phyloP scores from a whole-genome alignment of 2,797 vertebrate genomes.

The Acestrorhynchus altus region DNA sequence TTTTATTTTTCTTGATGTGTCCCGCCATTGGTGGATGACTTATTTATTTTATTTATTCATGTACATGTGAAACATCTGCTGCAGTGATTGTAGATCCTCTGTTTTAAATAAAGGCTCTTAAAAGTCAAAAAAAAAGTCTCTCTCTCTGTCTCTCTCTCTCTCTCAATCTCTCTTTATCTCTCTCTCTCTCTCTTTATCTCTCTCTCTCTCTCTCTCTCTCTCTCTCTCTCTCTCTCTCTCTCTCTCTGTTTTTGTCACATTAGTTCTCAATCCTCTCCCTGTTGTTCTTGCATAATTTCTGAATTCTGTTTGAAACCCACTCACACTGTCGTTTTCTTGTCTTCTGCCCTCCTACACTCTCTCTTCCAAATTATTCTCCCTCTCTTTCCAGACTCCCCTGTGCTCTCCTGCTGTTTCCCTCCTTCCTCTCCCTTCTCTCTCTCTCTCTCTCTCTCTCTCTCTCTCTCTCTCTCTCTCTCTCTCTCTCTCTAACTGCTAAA shows the following conservation, averaged over 20 bases:
- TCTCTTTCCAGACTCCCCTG: too few relatives aligned
- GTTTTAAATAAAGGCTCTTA: too few relatives aligned
- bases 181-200: not conserved
- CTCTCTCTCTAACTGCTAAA: slow-evolving; percentile 57
- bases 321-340: slow-evolving; percentile 6
- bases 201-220: not conserved
- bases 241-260: not conserved
- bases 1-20: too few relatives aligned
- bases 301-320: slow-evolving; percentile 30
- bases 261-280: not conserved
- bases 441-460: not conserved
- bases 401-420: too few relatives aligned
- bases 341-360: slow-evolving; percentile 51
- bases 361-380: too few relatives aligned
- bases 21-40: too few relatives aligned
- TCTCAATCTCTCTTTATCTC: not conserved
- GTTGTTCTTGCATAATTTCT: not conserved
- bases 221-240: not conserved
- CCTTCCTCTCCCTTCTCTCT: too few relatives aligned
- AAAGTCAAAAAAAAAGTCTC: too few relatives aligned
- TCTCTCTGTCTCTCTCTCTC: not conserved
- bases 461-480: too few relatives aligned
- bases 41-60: too few relatives aligned
- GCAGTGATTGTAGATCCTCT: too few relatives aligned
- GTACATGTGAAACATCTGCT: too few relatives aligned